Evolutionary conservation across 2,797 vertebrate species (phyloP).

Genomic region (Sebastes umbrosus): DNA sequence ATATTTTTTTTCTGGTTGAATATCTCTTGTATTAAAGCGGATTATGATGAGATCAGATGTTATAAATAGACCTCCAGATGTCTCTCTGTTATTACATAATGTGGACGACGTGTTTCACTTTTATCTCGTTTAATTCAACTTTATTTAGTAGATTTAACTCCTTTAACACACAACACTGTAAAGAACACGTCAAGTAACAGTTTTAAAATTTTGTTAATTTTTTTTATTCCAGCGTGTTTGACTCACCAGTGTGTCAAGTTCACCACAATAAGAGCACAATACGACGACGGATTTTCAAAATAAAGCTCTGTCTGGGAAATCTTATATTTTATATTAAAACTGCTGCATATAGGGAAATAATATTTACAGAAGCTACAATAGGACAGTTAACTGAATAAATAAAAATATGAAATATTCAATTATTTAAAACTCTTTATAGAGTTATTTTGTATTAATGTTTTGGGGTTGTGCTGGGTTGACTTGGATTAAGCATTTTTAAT

Average conservation of each 20-base stretch:
- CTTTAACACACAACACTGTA: background rate
- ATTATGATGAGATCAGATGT: constrained; percentile 55
- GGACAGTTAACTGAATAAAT: background rate
- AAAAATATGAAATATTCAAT: background rate
- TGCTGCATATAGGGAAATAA: background rate
- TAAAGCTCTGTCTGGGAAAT: background rate
- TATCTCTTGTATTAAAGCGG: constrained; percentile 7
- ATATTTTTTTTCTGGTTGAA: background rate
- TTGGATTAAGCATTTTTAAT: background rate
- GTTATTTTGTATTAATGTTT: too few species aligned
- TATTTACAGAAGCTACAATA: background rate
- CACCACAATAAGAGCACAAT: background rate
- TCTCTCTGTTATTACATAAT: constrained; percentile 38
- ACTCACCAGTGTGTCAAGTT: background rate
- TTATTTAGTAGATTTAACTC: background rate
- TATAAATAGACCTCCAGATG: constrained; percentile 66
- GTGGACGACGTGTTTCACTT: background rate
- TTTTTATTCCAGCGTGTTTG: background rate
- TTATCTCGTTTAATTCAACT: too few species aligned
- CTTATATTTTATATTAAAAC: too few species aligned
- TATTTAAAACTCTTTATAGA: background rate
- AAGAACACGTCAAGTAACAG: background rate
- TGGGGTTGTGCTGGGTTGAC: too few species aligned
- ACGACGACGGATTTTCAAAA: background rate
- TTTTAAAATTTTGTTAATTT: background rate